Evolutionary conservation across 1,140 invertebrate species (phyloP), one percentile per base, ranked within the genome.

Genomic region (Pomacea maculata): DNA sequence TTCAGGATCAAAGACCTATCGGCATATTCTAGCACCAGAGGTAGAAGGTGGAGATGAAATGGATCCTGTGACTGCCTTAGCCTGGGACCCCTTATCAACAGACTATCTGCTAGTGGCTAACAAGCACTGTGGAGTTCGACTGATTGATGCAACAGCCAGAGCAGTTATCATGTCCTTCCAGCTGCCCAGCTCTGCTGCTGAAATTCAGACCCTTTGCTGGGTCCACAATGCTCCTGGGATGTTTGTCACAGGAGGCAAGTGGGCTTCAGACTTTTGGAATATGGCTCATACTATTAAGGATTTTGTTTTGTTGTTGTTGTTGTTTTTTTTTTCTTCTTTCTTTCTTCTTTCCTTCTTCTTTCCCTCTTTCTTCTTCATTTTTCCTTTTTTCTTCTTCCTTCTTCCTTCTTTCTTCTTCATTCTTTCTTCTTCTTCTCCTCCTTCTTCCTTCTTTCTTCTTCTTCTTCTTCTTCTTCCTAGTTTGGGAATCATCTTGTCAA

Each of bases 1-100:
- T 78, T 25, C 57, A 89, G 88, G 87, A 61, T 84, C 83, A 5
- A 88, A 88, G 81, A 64, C 65, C 29, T 70, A 74, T 12, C 86
- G 85, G 34, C 83, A 87, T 80, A 77, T 86, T 5, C 75, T 87
- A 34, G 67, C 79, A 68, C 87, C 87, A 19, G 88, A 88, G n/a
- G 1, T 75, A 29, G 84, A 86, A n/a, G 82, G 84, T 65, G 79
- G 80, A 14, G 78, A 83, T 55, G 83, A 81, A 55, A 77, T 85
- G 34, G 88, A 88, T 80, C 80, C 84, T 25, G 88, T 91, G 17
- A 88, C 86, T 15, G 87, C 85, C 1, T 81, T 93, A 6, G 88
- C 91, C 76, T 93, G 92, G 92, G 92, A 93, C 79, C 91, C 92
- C 11, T 85, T 92, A 55, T 92, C 92, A 17, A 84, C 84, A 17